Evolutionary conservation across 2,797 vertebrate genomes (phyloP).

Genomic region (Hemibagrus guttatus): DNA sequence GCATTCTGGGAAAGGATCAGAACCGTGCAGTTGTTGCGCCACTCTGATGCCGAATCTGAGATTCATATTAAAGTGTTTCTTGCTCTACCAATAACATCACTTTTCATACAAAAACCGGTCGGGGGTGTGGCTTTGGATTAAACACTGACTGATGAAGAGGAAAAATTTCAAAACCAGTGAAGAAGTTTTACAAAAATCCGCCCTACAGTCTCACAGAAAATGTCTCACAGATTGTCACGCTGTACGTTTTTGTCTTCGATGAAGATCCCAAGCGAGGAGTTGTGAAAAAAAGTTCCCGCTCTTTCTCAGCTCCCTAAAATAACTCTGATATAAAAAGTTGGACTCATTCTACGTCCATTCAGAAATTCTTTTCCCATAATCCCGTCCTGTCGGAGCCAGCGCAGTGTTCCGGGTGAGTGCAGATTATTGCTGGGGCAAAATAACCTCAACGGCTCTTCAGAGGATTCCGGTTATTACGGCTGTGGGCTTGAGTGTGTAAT

Average conservation of each 20-base stretch:
- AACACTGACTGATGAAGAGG: not conserved
- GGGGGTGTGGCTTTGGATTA: not conserved
- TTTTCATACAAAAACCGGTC: not conserved
- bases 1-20: slow-evolving; percentile 61
- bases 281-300: not conserved
- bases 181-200: too few species aligned
- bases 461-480: not conserved
- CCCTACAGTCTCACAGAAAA: too few species aligned
- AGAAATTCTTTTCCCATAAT: slow-evolving; percentile 3
- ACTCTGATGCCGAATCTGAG: too few species aligned
- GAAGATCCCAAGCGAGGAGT: not conserved
- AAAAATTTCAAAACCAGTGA: not conserved
- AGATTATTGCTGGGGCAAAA: not conserved
- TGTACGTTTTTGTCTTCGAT: not conserved
- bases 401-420: not conserved
- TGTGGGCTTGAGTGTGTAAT: not conserved
- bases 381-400: not conserved
- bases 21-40: not conserved
- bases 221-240: not conserved
- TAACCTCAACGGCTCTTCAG: not conserved
- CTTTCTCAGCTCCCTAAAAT: not conserved
- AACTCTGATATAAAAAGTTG: not conserved
- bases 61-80: too few species aligned
- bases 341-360: not conserved
- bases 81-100: too few species aligned